Base-by-base conservation (phyloP, 1,140 invertebrate genomes). In the Nixonia krombeini region DNA sequence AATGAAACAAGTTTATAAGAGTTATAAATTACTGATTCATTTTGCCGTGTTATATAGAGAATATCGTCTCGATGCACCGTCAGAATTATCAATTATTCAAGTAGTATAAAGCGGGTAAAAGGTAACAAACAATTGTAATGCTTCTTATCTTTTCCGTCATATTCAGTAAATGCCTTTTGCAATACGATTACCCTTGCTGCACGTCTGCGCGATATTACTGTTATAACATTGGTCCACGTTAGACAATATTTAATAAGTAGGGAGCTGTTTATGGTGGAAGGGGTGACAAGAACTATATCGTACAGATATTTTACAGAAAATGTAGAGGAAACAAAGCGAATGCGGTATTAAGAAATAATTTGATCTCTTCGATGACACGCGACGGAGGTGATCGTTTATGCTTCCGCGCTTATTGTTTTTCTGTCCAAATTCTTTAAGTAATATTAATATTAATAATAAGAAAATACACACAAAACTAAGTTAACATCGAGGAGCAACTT, bases 151-250 rank as follows among this genome's bases (percentile, higher is more conserved):
- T 31, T 35, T 21, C 38, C 28, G n/a, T 47, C 38, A 13, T 44
- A 45, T 23, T 6, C 17, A 47, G 31, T 25, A 16, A 47, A 53
- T 15, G 35, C 47, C n/a, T 62, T 56, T 56, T 50, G 29, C n/a
- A 21, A 4, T 10, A 23, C 13, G 12, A 28, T 57, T 52, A 37
- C 44, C 42, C 55, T 37, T 37, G 28, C 53, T 13, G 18, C 38
- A 72, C 72, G 73, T 73, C 68, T 76, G 71, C 75, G 68, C 72
- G 45, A 64, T 45, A 71, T 58, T 72, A 72, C 67, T 64, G 49
- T 29, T 15, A 49, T 53, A 47, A 72, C 42, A 80, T 82, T 81
- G 78, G 80, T 80, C 78, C 78, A 82, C 80, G 79, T 82, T 78
- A 71, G 65, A 73, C 71, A 12, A 23, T 40, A 49, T 61, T 40